Conservation (phyloP, 1,140 invertebrate genomes). For the Aphidius ervi region DNA sequence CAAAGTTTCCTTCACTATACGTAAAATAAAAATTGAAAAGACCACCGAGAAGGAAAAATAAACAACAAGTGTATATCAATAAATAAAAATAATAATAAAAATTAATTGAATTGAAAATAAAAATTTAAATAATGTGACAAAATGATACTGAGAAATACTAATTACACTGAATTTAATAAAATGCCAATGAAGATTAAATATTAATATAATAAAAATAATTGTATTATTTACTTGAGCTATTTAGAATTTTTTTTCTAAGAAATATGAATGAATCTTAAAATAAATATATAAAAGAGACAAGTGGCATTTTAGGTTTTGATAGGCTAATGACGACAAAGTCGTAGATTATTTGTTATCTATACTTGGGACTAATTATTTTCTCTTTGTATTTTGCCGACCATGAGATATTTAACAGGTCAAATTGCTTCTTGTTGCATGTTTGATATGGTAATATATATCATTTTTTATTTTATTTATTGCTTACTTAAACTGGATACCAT, state of each 20-base stretch:
- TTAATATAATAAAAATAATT: neutral
- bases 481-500: neutral
- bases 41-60: too few relatives aligned
- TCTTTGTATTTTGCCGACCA: conserved; percentile 45
- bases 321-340: conserved; percentile 51
- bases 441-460: conserved; percentile 34
- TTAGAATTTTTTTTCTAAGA: neutral
- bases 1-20: neutral
- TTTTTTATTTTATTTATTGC: conserved; percentile 6
- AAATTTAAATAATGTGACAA: conserved; percentile 15
- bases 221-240: conserved; percentile 30
- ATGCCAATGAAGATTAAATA: too few relatives aligned
- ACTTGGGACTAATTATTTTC: conserved; percentile 50
- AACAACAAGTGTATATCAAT: neutral
- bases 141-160: conserved; percentile 40
- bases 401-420: conserved; percentile 27
- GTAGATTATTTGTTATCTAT: conserved; percentile 50
- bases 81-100: conserved; percentile 24
- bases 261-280: conserved; percentile 14
- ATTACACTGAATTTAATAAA: conserved; percentile 38
- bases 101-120: conserved; percentile 15
- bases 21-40: too few relatives aligned
- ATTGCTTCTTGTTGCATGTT: conserved; percentile 37
- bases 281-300: conserved; percentile 20
- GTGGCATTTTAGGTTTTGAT: conserved; percentile 40